phyloP scores from a whole-genome alignment of 2,888 invertebrate species.

The Lydus trimaculatus region DNA sequence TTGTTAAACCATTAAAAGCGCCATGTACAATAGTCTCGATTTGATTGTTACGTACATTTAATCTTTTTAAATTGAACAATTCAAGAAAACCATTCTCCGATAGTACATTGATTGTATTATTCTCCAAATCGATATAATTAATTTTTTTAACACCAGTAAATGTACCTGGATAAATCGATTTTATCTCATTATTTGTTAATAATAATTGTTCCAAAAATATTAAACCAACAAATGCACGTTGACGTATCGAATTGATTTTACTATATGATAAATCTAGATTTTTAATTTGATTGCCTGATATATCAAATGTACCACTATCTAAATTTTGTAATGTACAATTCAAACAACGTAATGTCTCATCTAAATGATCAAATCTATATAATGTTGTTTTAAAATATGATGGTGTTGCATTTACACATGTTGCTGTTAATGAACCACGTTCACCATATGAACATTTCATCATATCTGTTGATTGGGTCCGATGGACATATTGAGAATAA shows the following conservation, averaged over 20 bases:
- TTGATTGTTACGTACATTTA: constrained; percentile 49
- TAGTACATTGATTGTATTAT: constrained; percentile 52
- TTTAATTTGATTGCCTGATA: constrained; percentile 56
- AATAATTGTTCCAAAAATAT: constrained; percentile 52
- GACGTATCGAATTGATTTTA: constrained; percentile 47
- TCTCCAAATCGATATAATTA: constrained; percentile 47
- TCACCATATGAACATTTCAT: constrained; percentile 58
- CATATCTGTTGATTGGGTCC: constrained; percentile 4
- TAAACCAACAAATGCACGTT: constrained; percentile 54
- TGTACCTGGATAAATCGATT: constrained; percentile 50
- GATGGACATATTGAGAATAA: neutral
- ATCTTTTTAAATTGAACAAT: constrained; percentile 45
- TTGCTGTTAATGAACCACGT: constrained; percentile 57
- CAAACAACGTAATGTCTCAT: constrained; percentile 54
- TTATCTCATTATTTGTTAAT: constrained; percentile 51
- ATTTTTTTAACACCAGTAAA: constrained; percentile 56
- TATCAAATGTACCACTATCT: constrained; percentile 54
- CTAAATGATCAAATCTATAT: constrained; percentile 57
- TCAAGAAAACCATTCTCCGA: constrained; percentile 52
- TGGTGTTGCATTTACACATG: constrained; percentile 55
- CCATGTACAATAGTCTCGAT: constrained; percentile 46
- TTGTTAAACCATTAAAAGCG: constrained; percentile 50
- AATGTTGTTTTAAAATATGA: constrained; percentile 53
- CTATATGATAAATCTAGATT: constrained; percentile 49
- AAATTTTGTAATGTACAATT: constrained; percentile 52